Evolutionary conservation across 2,113 vertebrate species (phyloP), one percentile per base, ranked within the genome.

Genomic region (Leptobrachium leishanense): DNA sequence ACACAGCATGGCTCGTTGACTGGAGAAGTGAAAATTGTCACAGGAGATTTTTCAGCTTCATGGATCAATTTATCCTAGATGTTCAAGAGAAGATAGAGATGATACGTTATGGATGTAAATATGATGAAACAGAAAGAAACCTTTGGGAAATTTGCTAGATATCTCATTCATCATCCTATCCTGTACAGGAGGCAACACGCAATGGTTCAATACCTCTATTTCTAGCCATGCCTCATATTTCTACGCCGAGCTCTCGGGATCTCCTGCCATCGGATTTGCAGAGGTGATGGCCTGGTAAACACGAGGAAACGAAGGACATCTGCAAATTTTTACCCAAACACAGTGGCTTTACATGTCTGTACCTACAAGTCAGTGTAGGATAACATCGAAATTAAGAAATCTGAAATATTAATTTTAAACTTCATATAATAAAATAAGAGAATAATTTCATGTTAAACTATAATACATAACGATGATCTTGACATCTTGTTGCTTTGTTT

Each of bases 101-200:
- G 12, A 42, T 63, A 77, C 68, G 62, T 77, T 77, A 57, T 40
- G 76, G 68, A 46, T 63, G 76, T 77, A 77, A 77, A 77, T 77
- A 70, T 70, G 67, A 53, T 62, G 55, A 15, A 31, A 66, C 67
- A 50, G 39, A 54, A 54, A 63, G 43, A 53, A 59, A 69, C 76
- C 55, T 54, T 8, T 63, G 76, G 55, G 67, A 44, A 44, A 43
- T 31, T n/a, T 2, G 15, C n/a, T 44, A 13, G 2, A 40, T 67
- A 77, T 59, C 75, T 70, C 76, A 77, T 77, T 70, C 43, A 71
- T 77, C 76, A 77, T 71, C 20, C 59, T 15, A 31, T 50, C 31
- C 6, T 46, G 2, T 65, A 65, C 62, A 13, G 73, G 31, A 53
- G 43, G 62, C 31, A 50, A 11, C 73, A 67, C 31, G 15, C 10